A percentile compares a stretch with the other conserved stretches of the same genome.
These are phyloP conservation scores for Parotia lawesii DNA, from an alignment of 2,113 vertebrate genomes.

Conservation along the genomic window DNA sequence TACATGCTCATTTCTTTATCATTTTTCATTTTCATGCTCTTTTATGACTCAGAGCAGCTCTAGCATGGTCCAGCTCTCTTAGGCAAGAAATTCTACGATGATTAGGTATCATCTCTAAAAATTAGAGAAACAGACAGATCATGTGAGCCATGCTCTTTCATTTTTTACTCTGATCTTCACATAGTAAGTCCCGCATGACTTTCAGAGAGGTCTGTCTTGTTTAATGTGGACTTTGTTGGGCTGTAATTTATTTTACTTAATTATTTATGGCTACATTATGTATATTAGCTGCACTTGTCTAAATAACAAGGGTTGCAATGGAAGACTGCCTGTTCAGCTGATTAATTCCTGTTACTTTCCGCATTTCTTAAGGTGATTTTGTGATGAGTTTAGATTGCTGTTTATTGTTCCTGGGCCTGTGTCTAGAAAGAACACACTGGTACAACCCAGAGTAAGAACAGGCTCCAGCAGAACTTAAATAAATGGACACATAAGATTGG, in stretches of 20 bases:
- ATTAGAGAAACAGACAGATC: conserved; percentile 57
- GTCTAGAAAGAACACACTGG: not conserved
- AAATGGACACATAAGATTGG: not conserved
- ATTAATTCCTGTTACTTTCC: conserved; percentile 21
- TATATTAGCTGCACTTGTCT: conserved; percentile 68
- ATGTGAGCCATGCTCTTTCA: conserved; percentile 10
- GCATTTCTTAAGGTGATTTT: conserved; percentile 42
- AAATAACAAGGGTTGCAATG: conserved; percentile 52
- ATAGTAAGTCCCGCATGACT: conserved; percentile 28
- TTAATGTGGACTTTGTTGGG: conserved; percentile 47
- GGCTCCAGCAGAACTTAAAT: not conserved
- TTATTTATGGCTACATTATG: conserved; percentile 72
- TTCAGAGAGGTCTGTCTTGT: conserved; percentile 47
- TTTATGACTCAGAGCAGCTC: conserved; percentile 48
- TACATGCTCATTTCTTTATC: conserved; percentile 48
- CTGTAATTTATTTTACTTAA: conserved; percentile 67
- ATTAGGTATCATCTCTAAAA: conserved; percentile 48
- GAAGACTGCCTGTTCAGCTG: conserved; percentile 16
- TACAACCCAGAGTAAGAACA: not conserved
- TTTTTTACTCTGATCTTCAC: conserved; percentile 43
- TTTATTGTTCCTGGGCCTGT: not conserved
- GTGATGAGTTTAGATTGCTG: not conserved
- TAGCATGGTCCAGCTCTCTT: conserved; percentile 28
- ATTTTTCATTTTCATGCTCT: conserved; percentile 57
- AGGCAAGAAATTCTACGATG: conserved; percentile 7